phyloP scores from a whole-genome alignment of 2,888 invertebrate species.

The Cryptocheilus praepositus region DNA sequence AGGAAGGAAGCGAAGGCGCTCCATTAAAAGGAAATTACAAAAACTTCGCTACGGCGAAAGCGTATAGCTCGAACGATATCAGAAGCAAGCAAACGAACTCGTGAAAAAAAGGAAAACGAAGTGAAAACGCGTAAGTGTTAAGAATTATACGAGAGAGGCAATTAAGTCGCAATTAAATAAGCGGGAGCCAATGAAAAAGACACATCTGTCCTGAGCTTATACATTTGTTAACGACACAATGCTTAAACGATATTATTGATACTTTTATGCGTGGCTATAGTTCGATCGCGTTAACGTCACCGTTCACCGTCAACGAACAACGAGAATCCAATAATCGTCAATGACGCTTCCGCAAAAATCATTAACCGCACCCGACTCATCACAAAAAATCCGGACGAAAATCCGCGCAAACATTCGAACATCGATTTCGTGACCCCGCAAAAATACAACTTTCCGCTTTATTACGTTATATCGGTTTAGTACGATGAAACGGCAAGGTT shows the following conservation, averaged over 20 bases:
- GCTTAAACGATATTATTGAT: constrained; percentile 73
- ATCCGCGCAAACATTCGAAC: neutral
- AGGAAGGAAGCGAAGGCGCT: constrained; percentile 18
- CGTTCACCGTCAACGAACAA: constrained; percentile 22
- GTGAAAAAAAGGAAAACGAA: constrained; percentile 5
- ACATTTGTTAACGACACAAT: constrained; percentile 73
- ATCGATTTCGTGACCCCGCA: neutral
- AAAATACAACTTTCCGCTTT: neutral
- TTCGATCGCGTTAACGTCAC: constrained; percentile 63
- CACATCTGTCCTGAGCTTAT: constrained; percentile 73
- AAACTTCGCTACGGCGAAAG: constrained; percentile 6
- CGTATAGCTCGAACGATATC: neutral
- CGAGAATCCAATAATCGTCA: neutral
- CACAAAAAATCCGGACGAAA: neutral
- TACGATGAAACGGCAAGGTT: constrained; percentile 50
- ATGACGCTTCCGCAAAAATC: neutral
- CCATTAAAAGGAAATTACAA: neutral
- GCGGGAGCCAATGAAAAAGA: constrained; percentile 40
- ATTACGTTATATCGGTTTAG: too few species aligned
- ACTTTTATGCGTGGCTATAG: constrained; percentile 72
- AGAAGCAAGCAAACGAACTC: neutral
- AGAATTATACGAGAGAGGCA: constrained; percentile 17
- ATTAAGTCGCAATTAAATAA: constrained; percentile 43
- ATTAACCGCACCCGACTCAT: neutral
- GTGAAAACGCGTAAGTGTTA: constrained; percentile 1